Evolutionary conservation across 2,797 vertebrate species (phyloP).

Genomic region (Lindbergichthys nudifrons): DNA sequence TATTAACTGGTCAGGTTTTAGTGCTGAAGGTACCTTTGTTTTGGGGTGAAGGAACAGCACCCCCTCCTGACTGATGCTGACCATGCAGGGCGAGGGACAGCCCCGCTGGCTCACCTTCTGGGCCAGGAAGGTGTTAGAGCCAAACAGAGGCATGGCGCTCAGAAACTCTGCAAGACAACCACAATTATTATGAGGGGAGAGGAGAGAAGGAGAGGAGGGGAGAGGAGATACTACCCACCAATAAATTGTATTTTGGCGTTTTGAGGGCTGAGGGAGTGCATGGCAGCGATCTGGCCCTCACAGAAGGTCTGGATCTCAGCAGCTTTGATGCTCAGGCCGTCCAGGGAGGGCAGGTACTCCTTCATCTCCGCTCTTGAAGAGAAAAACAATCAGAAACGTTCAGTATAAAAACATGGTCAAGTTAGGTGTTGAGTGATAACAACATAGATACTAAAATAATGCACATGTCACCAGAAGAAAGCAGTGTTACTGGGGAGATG

Average conservation of each 20-base stretch:
- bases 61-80: constrained; percentile 86
- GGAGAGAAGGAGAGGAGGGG: not conserved
- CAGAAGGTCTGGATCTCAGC: constrained; percentile 70
- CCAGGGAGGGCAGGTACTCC: constrained; percentile 73
- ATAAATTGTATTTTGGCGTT: constrained; percentile 82
- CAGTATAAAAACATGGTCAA: not conserved
- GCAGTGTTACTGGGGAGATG: no score
- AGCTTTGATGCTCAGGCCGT: constrained; percentile 27
- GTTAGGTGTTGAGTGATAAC: not conserved
- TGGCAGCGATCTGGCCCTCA: constrained; percentile 57
- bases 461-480: not conserved
- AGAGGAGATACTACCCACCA: constrained; percentile 61
- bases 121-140: constrained; percentile 83
- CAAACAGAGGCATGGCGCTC: constrained; percentile 86
- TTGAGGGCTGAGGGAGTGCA: constrained; percentile 54
- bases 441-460: not conserved
- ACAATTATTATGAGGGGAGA: not conserved
- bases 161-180: constrained; percentile 77
- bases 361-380: constrained; percentile 72
- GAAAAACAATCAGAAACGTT: constrained; percentile 2
- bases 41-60: constrained; percentile 81
- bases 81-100: constrained; percentile 81
- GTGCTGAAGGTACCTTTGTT: constrained; percentile 83
- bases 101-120: constrained; percentile 82
- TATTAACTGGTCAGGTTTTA: not conserved